Base-by-base conservation (phyloP, 2,888 invertebrate species). In the Marasmarcha lunaedactyla region DNA sequence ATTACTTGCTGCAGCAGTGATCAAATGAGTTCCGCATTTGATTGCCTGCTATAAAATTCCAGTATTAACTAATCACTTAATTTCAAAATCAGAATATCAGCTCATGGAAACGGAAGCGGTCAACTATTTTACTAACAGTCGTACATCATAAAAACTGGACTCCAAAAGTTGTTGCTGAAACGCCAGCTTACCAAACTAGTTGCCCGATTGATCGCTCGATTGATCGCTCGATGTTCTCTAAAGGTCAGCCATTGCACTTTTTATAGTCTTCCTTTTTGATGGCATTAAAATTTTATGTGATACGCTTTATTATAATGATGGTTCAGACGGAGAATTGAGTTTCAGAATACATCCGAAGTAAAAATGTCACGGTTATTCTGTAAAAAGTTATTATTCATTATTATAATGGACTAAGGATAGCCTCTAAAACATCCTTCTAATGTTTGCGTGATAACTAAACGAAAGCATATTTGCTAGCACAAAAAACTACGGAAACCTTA, bases 251-350 rank as follows among this genome's bases (percentile, higher is more conserved):
- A 11, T 30, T 30, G 30, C 30, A 30, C 30, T 30, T 11, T 30
- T 30, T 11, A 11, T 11, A 30, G n/a, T 30, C 11, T 11, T 30
- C 30, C n/a, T 30, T 30, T 30, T 30, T 30, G 30, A 30, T n/a
- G 30, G 30, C 30, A 30, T 30, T 30, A 30, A 30, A 30, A 30
- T 30, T 30, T 30, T n/a, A 30, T 30, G 30, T 30, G 30, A 30
- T 11, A 30, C 30, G 30, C n/a, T 30, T n/a, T 30, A 30, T 30
- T 30, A 3, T 11, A 11, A 30, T 30, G 30, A 30, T n/a, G 30
- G 11, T 11, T 4, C 9, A 30, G 4, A 30, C 11, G 6, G 3
- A 30, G 4, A 11, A 10, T 3, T 30, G n/a, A 10, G 4, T 7
- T 30, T n/a, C 30, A 30, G 11, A 10, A 30, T 20, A 5, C 20